Evolutionary conservation across 37 sponge, comb jelly and placozoan genomes (phyloP), one percentile per base, ranked within the genome.

Genomic region (Mnemiopsis leidyi): DNA sequence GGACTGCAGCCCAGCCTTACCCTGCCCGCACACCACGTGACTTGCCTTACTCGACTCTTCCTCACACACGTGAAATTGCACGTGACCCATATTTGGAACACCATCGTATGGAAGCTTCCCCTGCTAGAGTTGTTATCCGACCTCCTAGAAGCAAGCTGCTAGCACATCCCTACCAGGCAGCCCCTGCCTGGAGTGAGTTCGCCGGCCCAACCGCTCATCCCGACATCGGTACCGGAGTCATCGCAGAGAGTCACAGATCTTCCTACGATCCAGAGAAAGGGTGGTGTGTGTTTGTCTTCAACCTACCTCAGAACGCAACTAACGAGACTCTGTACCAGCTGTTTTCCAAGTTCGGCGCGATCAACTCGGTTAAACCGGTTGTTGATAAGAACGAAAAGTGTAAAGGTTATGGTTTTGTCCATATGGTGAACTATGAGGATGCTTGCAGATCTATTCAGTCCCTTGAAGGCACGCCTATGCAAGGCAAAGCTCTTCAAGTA

Each of bases 351-450:
- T 96, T 94, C 69, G 98, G 98, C 18, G 96, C 96, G 68, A 95
- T 97, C 39, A 61, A 95, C 61, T 95, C 95, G 76, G 97, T 97
- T 23, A 97, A 96, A 69, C 94, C 96, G 29, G 94, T 96, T 35
- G 83, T 39, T 38, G 96, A 95, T n/a, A 40, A 33, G 0, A 36
- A 38, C 16, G 85, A 88, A 16, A 95, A 94, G 35, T 94, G 96
- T 61, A 97, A 97, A 75, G 94, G 97, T 23, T 97, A 93, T 69
- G 98, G 97, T 0, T 97, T 97, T 96, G 98, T 97, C n/a, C 96
- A 96, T 93, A 97, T 97, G 98, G 30, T 94, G 36, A 95, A 94
- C 75, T 97, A 97, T 36, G 98, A 96, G 29, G 97, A 97, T 23
- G 98, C 98, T 0, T 96, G 32, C 77, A 75, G 92, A 9, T 95